Base-by-base conservation (phyloP, 2,888 invertebrate species). In the Phyllotreta cruciferae region DNA sequence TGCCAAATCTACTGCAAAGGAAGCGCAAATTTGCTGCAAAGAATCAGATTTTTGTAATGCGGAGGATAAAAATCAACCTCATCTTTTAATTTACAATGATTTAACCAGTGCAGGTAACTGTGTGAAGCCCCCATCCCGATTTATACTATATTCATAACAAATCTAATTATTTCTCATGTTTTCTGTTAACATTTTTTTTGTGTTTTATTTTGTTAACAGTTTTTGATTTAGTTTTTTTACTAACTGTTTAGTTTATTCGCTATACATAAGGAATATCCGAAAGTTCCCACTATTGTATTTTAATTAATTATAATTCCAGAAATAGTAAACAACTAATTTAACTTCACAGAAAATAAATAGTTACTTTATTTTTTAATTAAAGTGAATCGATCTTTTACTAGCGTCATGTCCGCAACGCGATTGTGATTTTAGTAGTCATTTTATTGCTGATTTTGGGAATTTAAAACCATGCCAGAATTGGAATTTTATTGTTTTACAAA, bases 31-130 rank as follows among this genome's bases (percentile, higher is more conserved):
- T 66, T 85, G 85, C 81, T 88, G 88, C 82, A 80, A 83, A 74
- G 78, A 83, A 77, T 80, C 78, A 78, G 85, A 87, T 80, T 82
- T 82, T 81, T 88, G 88, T 84, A 88, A 70, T 53, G 67, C 63
- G n/a, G 63, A 63, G 50, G 64, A 54, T 55, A 56, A 61, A 50
- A 55, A 44, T 49, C 62, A 56, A 55, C 64, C 64, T 60, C 54
- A 50, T 63, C 11, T 62, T 62, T 61, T 62, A 55, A 62, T 63
- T 63, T 58, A 63, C 38, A 58, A 56, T 58, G 64, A 66, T 60
- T 61, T 58, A 53, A 66, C 42, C 53, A 62, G 65, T 70, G 60
- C 73, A 75, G 75, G 75, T 75, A 75, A 75, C 64, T 67, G 68
- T 72, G 74, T 75, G 72, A 67, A 62, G 54, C 62, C 67, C 62